Evolutionary conservation across 1,140 invertebrate genomes (phyloP), one percentile per base, ranked within the genome.

Genomic region (Drosophila obscura): DNA sequence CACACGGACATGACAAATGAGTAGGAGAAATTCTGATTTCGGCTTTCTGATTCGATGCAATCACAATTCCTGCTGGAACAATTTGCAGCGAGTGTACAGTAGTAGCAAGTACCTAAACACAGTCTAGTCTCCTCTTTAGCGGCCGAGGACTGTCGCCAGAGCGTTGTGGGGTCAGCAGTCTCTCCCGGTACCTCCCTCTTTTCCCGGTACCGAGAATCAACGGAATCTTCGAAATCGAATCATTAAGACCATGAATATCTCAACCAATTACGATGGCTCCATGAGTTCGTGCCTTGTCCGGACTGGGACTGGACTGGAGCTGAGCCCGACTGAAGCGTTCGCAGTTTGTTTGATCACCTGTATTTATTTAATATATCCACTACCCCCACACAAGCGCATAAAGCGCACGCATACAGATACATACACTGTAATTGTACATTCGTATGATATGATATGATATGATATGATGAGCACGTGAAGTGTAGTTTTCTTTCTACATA

Each of bases 271-370:
- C 45, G 11, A 15, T 19, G 19, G 13, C 16, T 13, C 13, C 11
- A 28, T 52, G 31, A 61, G 43, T 51, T 31, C 48, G 39, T 39
- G 35, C 35, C 4, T 39, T 39, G 35, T 39, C 22, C 24, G 53
- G 16, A 44, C n/a, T n/a, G n/a, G n/a, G 31, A 11, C 22, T 15
- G 53, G 16, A 44, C 53, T 35, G 31, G 53, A 22, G 39, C 26
- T 15, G 24, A 57, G 16, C 9, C 11, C 19, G n/a, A 24, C 49
- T 31, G 22, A 43, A 15, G 13, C 41, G 44, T 45, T 45, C 26
- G 5, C 9, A 48, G 52, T 57, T 61, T 76, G 67, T 85, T 85
- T 85, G 73, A 68, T 77, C 81, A 85, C 81, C 81, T 85, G 81
- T 85, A 81, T 85, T 85, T 85, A 62, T 69, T 72, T 53, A 80